A percentile compares a stretch with the other conserved stretches of the same genome.
phyloP scores from a whole-genome alignment of 2,797 vertebrate genomes.

The Catharus ustulatus region DNA sequence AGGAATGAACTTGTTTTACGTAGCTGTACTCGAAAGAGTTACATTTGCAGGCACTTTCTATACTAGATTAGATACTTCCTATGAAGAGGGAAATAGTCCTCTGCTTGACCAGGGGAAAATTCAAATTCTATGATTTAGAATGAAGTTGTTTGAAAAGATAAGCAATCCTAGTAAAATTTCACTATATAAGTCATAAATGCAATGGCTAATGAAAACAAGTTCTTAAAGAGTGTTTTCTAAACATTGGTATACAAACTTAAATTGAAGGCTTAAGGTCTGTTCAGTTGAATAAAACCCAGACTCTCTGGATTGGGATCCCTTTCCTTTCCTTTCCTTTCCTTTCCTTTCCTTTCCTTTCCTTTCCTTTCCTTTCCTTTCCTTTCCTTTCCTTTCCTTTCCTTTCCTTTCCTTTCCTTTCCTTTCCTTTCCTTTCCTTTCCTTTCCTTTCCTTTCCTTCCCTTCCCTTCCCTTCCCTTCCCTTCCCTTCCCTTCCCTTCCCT shows the following conservation, averaged over 20 bases:
- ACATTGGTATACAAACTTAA: neutral
- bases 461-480: too few relatives aligned
- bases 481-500: accelerated
- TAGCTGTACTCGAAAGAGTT: neutral
- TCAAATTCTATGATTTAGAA: neutral
- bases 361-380: too few relatives aligned
- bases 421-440: accelerated
- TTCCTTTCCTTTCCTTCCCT: accelerated
- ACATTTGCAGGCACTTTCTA: neutral
- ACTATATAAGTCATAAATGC: neutral
- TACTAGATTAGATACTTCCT: neutral
- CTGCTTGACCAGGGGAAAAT: neutral
- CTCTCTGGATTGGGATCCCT: neutral
- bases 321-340: accelerated
- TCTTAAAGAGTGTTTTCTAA: neutral
- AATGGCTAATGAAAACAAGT: neutral
- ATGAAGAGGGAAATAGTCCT: neutral
- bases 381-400: too few relatives aligned
- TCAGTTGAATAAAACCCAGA: neutral
- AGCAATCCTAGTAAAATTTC: neutral
- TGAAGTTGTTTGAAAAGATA: neutral
- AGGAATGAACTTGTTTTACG: neutral
- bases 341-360: too few relatives aligned
- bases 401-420: too few relatives aligned
- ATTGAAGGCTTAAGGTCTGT: neutral